Base-by-base conservation (phyloP, 2,113 vertebrate genomes). In the Ptilorrhoa leucosticta region DNA sequence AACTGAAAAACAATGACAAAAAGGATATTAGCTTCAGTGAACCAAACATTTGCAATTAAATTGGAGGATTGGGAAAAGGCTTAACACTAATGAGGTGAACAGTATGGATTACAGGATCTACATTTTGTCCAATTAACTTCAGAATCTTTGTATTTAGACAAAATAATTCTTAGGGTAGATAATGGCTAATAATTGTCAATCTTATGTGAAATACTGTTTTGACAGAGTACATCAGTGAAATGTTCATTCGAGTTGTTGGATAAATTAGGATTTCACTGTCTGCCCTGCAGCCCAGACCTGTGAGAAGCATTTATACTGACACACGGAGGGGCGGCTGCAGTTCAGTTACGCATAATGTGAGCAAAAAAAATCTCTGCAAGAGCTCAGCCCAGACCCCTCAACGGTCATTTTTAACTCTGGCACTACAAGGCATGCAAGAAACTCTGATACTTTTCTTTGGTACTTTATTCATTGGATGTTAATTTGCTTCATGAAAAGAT, bases 41-140 rank as follows among this genome's bases (percentile, higher is more conserved):
- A 93, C 91, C 77, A 97, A 98, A 96, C 80, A 91, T 96, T 84
- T 97, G 80, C 94, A 97, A 97, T 98, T 98, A 97, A 97, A 97
- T 97, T 65, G 7, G 75, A 91, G 75, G 72, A 96, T 37, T 90
- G 95, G 69, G 95, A 93, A 95, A 97, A 96, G 94, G 86, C 97
- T 98, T 97, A 97, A 71, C 42, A 48, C 84, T 97, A 97, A 98
- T 97, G 96, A 97, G 87, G 71, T 97, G 81, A 97, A 96, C 94
- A 93, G 94, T 93, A 94, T 95, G 94, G 90, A 96, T 97, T 95
- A 88, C 61, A 90, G 58, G 91, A 79, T 91, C 92, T 93, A 76
- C 53, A 39, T 94, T 97, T 97, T 93, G 86, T 93, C 94, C 87
- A 96, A 87, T 97, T 97, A 96, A 85, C 65, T 96, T 93, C 81